Base-by-base conservation (phyloP, 2,113 vertebrate genomes). In the Cyanoliseus patagonus region DNA sequence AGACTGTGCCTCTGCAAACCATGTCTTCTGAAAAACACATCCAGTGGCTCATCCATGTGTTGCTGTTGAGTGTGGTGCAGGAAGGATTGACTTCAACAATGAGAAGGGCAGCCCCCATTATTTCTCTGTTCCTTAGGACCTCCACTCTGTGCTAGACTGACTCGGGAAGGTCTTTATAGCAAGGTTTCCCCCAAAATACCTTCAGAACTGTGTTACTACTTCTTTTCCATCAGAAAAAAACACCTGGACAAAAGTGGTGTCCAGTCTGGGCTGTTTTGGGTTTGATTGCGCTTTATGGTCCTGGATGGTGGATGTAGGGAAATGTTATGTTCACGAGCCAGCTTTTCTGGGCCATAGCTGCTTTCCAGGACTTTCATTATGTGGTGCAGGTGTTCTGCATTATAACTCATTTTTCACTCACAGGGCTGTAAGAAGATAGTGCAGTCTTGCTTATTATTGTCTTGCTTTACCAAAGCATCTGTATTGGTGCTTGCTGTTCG, bases 321-420 rank as follows among this genome's bases (percentile, higher is more conserved):
- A 95, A 88, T 31, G 81, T 94, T 95, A 86, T 16, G 25, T 66
- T 90, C 20, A 31, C 0, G 5, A 97, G 90, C 92, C 95, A 97
- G 95, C 79, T 97, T 97, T 97, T 80, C 87, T 70, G 80, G 95
- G 96, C 97, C 85, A 14, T 92, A 87, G 95, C 92, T 96, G 96
- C 97, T 98, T 98, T 98, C 96, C 97, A 44, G 86, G 95, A 77
- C 92, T 94, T 78, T 39, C 85, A 95, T 98, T 97, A 95, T 94
- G 91, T 94, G 97, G 61, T 52, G 47, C 98, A 98, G 97, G 97
- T 97, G 97, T 97, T 98, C 90, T 90, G 86, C 66, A 86, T 97
- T 96, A 94, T 20, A 96, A 94, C 87, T 89, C 73, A 91, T 95
- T 97, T 97, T 97, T 97, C 96, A 95, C 97, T 97, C 88, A 8